Conservation (phyloP, 2,797 vertebrate genomes). For the Syndactyla subalaris region DNA sequence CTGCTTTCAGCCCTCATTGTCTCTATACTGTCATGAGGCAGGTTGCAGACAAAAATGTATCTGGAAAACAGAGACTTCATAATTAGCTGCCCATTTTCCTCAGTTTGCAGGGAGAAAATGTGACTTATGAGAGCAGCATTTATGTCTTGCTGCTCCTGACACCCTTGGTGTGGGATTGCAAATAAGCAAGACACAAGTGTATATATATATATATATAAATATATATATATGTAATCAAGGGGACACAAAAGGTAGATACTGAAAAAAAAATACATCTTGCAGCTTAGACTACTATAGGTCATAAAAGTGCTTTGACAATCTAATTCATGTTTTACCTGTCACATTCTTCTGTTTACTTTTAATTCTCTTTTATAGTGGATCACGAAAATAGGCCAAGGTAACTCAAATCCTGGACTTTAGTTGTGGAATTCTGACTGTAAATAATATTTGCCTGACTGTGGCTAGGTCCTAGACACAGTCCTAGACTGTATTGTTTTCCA, state of each 20-base stretch:
- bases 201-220: neutral
- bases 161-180: neutral
- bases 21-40: conserved; percentile 48
- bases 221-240: neutral
- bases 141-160: neutral
- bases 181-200: neutral
- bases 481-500: neutral
- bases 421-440: neutral
- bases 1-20: conserved; percentile 64
- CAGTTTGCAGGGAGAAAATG: neutral
- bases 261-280: neutral
- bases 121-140: neutral
- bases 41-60: conserved; percentile 49
- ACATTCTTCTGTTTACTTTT: neutral
- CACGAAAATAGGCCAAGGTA: neutral
- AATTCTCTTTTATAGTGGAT: neutral
- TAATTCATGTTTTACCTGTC: neutral
- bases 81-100: conserved; percentile 20
- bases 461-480: neutral
- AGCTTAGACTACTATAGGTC: neutral
- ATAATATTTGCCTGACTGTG: neutral
- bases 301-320: neutral
- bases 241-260: neutral
- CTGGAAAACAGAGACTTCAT: conserved; percentile 48
- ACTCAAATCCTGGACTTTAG: neutral